Conservation (phyloP, 2,113 vertebrate genomes). For the Sciurus niger region DNA sequence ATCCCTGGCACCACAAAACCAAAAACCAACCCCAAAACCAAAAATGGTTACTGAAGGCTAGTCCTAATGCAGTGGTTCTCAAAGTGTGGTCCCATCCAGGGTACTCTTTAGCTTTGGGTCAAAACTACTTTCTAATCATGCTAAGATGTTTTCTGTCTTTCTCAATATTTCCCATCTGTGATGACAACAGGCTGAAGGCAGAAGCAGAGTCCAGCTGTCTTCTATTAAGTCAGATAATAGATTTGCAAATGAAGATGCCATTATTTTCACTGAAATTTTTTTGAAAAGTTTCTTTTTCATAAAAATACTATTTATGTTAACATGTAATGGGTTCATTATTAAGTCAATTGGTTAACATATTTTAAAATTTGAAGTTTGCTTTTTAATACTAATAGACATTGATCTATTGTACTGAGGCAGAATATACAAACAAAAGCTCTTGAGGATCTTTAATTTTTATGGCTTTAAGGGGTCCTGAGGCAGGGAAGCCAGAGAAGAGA, state of each 20-base stretch:
- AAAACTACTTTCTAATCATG: neutral
- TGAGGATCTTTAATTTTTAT: neutral
- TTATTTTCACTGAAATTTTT: neutral
- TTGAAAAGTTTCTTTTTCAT: neutral
- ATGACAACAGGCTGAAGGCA: neutral
- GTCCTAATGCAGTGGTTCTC: neutral
- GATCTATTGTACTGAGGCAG: neutral
- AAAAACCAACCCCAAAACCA: too few relatives aligned
- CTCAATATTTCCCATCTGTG: neutral
- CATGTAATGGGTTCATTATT: neutral
- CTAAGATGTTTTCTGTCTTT: neutral
- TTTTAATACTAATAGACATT: neutral
- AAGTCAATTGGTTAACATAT: neutral
- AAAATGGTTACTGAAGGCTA: neutral
- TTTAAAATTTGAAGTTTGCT: conserved; percentile 26
- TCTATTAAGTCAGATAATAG: neutral
- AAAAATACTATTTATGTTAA: conserved; percentile 47
- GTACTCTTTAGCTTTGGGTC: neutral
- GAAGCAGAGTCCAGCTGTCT: neutral
- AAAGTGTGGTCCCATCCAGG: neutral
- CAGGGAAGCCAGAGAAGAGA: neutral
- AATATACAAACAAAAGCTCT: conserved; percentile 7
- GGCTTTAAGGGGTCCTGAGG: neutral
- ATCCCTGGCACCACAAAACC: neutral
- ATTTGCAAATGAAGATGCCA: neutral